Base-by-base conservation (phyloP, 2,113 vertebrate species). In the Calyptommatus sinebrachiatus region DNA sequence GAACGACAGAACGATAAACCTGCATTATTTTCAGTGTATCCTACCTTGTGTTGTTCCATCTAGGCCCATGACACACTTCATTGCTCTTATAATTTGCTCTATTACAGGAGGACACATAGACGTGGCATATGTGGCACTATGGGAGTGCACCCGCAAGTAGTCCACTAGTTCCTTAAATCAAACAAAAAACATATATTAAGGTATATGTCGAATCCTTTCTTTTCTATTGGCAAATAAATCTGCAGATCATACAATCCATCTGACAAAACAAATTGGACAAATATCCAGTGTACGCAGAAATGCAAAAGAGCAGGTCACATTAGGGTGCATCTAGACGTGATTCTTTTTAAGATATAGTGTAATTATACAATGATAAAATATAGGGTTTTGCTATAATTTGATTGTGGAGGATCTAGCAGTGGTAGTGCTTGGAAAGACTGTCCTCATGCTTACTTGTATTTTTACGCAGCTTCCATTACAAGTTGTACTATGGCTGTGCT, bases 1-100 rank as follows among this genome's bases (percentile, higher is more conserved):
- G 53, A 57, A 14, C 53, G 4, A 16, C 53, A 2, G 53, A 57
- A 57, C 18, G 14, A 57, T 18, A 2, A 14, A 57, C 53, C 18
- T 5, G 14, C 14, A 18, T 57, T 57, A 18, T 57, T 57, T 57
- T n/a, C 35, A 71, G 78, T 20, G 84, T 48, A 22, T 50, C 96
- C 96, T 94, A 98, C 97, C 98, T 91, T 96, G 89, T 1, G 89
- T 93, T 78, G 91, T 95, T 26, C 96, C 96, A 0, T 98, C 96
- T 72, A 93, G 84, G 92, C 96, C 97, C 95, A 96, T 98, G 90
- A 98, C 92, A 79, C 96, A 91, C 87, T 96, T 98, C 88, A 99
- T 93, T 1, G 95, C 94, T 31, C 96, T 94, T 90, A 97, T 94
- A 93, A 98, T 93, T 87, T 98, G 97, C 88, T 97, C 95, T 7